Evolutionary conservation across 2,113 vertebrate genomes (phyloP).

Genomic region (Parotia lawesii): DNA sequence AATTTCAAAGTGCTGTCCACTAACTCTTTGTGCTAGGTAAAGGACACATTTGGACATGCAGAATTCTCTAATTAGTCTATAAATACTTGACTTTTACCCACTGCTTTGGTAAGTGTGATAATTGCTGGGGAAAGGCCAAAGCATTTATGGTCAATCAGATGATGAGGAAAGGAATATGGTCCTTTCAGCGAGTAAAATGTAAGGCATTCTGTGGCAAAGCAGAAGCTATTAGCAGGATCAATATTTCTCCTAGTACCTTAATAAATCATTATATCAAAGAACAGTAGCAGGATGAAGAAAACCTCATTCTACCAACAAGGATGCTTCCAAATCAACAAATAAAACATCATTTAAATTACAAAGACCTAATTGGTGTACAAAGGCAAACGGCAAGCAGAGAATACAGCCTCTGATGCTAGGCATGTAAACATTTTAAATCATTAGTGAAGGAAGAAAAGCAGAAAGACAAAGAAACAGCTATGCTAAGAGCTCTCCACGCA

Average conservation of each 20-base stretch:
- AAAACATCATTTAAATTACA: conserved; percentile 73
- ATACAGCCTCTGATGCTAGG: conserved; percentile 42
- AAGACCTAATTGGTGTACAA: conserved; percentile 71
- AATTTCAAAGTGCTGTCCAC: not conserved
- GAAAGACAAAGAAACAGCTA: conserved; percentile 63
- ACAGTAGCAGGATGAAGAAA: conserved; percentile 66
- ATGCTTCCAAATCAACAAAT: conserved; percentile 65
- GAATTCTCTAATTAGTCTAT: conserved; percentile 73
- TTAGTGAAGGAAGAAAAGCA: conserved; percentile 63
- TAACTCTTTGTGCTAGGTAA: conserved; percentile 2
- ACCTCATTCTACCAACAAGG: conserved; percentile 60
- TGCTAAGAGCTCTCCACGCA: conserved; percentile 7
- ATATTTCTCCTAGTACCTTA: conserved; percentile 78
- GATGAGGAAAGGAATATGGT: conserved; percentile 70
- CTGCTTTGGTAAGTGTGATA: conserved; percentile 69
- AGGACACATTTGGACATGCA: conserved; percentile 50
- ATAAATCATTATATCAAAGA: conserved; percentile 84
- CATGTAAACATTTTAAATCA: conserved; percentile 63
- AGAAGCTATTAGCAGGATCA: conserved; percentile 80
- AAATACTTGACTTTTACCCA: conserved; percentile 73
- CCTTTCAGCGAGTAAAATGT: conserved; percentile 75
- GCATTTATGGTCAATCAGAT: conserved; percentile 79
- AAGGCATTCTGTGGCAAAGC: conserved; percentile 74
- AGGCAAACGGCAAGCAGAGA: conserved; percentile 59
- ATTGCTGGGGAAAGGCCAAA: conserved; percentile 73